Evolutionary conservation across 2,113 vertebrate species (phyloP), one percentile per base, ranked within the genome.

Genomic region (Edolisoma coerulescens): DNA sequence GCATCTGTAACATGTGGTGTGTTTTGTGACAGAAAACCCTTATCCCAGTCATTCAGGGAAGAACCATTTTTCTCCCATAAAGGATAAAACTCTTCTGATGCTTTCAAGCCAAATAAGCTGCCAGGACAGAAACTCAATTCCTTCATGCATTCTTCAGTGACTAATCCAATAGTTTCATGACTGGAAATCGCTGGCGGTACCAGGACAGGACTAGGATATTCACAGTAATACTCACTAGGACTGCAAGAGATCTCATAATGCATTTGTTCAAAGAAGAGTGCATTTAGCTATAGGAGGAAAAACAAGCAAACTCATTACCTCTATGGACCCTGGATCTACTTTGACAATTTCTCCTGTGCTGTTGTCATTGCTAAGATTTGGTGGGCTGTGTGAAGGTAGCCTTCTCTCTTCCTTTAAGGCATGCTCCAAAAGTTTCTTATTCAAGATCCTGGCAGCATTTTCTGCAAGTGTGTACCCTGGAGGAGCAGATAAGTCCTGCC

Each of bases 341-440:
- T 96, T 98, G 97, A 96, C 96, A 59, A 96, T 95, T 91, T 98
- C 98, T 98, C 96, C 97, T 67, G 92, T 69, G 95, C 97, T 98
- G 97, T 92, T 97, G 96, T 98, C 97, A 76, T 97, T 97, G 97
- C 91, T 95, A 90, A 97, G 87, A 95, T 96, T 95, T 41, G 97
- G 89, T 94, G 96, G 95, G 92, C 98, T 63, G 49, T 96, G 97
- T 94, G 97, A 92, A 93, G 96, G 49, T 92, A 97, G 96, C 95
- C 98, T 98, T 96, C 97, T 98, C 94, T 99, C 99, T 82, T 99
- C 99, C 73, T 98, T 98, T 97, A 98, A 98, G 98, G 97, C 98
- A 97, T 99, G 99, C 95, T 99, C 99, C 98, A 99, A 95, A 76
- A 99, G 98, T 97, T 99, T 99, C 97, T 99, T 99, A 89, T 99